Conservation (phyloP, 30 jellyfish, hydroid and myxozoan genomes). For the Aurelia sp. region DNA sequence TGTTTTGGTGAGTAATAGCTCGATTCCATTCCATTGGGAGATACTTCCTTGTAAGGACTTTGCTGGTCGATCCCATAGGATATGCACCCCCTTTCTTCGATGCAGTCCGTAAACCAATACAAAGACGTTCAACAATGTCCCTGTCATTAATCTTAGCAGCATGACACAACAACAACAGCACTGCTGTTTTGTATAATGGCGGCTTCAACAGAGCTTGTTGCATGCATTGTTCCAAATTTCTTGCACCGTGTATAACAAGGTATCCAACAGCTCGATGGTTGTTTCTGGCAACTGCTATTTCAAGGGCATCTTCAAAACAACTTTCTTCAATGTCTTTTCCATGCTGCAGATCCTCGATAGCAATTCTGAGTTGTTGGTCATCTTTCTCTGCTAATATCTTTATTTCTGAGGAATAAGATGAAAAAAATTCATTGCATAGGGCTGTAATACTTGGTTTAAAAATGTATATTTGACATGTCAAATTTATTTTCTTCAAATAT, state of each 20-base stretch:
- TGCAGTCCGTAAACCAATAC: not conserved
- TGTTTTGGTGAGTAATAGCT: not conserved
- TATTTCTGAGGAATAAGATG: constrained; percentile 43
- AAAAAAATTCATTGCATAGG: not conserved
- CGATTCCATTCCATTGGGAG: constrained; percentile 50
- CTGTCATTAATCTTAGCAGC: constrained; percentile 78
- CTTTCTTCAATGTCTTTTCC: constrained; percentile 75
- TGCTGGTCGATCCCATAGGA: not conserved
- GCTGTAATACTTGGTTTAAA: not conserved
- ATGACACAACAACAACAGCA: constrained; percentile 71
- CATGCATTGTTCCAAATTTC: constrained; percentile 68
- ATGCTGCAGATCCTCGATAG: constrained; percentile 38
- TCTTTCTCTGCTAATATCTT: constrained; percentile 53
- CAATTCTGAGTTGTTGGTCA: constrained; percentile 35
- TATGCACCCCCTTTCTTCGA: not conserved
- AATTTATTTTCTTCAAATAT: too few relatives aligned
- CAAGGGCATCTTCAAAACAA: constrained; percentile 89
- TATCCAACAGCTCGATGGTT: constrained; percentile 79
- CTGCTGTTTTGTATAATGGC: constrained; percentile 56
- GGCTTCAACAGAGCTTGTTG: constrained; percentile 63
- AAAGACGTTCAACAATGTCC: constrained; percentile 42
- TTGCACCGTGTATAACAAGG: constrained; percentile 81
- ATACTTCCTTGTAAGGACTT: constrained; percentile 34
- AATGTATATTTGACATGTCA: too few relatives aligned
- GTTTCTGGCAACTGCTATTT: constrained; percentile 72